Evolutionary conservation across 2,888 invertebrate species (phyloP).

Genomic region (Acanthosepion pharaonis): DNA sequence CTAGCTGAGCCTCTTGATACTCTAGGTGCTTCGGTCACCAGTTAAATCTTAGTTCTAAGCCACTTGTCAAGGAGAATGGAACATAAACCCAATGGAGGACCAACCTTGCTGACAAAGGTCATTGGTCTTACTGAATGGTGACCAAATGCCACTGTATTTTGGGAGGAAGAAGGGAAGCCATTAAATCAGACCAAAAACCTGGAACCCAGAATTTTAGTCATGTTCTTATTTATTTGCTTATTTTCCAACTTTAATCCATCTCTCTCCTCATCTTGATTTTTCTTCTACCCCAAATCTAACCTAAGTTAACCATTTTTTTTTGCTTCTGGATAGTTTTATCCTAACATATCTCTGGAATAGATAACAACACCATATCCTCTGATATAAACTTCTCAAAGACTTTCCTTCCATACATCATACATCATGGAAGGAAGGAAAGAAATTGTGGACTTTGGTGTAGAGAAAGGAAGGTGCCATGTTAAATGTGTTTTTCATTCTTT

Average conservation of each 20-base stretch:
- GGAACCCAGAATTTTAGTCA: background rate
- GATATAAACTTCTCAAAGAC: background rate
- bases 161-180: background rate
- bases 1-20: background rate
- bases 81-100: background rate
- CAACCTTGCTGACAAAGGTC: constrained; percentile 4
- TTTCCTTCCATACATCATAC: background rate
- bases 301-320: constrained; percentile 8
- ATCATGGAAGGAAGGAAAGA: background rate
- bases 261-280: background rate
- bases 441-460: background rate
- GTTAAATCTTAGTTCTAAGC: constrained; percentile 33
- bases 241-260: background rate
- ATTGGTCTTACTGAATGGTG: background rate
- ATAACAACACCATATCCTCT: background rate
- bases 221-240: background rate
- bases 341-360: background rate
- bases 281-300: background rate
- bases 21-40: constrained; percentile 4
- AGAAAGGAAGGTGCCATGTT: background rate
- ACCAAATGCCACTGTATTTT: background rate
- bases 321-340: background rate
- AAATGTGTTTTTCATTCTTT: background rate
- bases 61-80: background rate
- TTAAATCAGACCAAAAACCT: constrained; percentile 10